A percentile compares a stretch with the other conserved stretches of the same genome.
These are phyloP conservation scores for Bembecia ichneumoniformis DNA, from an alignment of 2,888 invertebrate species.

Conservation along the genomic window DNA sequence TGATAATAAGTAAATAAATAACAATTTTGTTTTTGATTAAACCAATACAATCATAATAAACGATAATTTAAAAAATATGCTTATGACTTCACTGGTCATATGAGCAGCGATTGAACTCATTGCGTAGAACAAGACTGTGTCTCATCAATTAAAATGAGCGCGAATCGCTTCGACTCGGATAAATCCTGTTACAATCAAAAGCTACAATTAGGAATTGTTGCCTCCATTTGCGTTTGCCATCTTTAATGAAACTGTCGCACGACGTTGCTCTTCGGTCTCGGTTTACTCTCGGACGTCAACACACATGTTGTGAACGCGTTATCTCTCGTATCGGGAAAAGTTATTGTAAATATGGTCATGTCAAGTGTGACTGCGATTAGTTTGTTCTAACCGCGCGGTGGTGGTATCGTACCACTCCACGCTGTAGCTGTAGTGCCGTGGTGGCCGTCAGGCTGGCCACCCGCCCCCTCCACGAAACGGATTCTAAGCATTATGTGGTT, in stretches of 20 bases:
- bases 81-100: too few species aligned
- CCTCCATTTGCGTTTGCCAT: constrained; percentile 40
- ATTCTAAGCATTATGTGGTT: constrained; percentile 8
- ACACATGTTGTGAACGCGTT: constrained; percentile 3
- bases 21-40: background rate
- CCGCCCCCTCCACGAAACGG: constrained; percentile 32
- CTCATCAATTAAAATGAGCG: constrained; percentile 6
- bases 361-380: background rate
- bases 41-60: background rate
- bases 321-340: constrained; percentile 4
- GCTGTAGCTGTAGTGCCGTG: constrained; percentile 42
- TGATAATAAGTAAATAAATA: background rate
- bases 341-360: background rate
- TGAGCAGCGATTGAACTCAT: too few species aligned
- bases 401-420: constrained; percentile 21
- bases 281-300: constrained; percentile 33
- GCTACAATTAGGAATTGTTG: constrained; percentile 42
- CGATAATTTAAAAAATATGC: background rate
- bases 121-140: too few species aligned
- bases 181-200: constrained; percentile 67
- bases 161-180: constrained; percentile 39
- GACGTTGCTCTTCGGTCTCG: constrained; percentile 33
- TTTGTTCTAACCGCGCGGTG: constrained; percentile 1
- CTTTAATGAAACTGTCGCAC: constrained; percentile 50
- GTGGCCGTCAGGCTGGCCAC: constrained; percentile 46